Percentiles rank a stretch among this genome's conserved stretches.
Evolutionary conservation across 2,113 vertebrate species (phyloP).

Genomic region (Fregetta grallaria): DNA sequence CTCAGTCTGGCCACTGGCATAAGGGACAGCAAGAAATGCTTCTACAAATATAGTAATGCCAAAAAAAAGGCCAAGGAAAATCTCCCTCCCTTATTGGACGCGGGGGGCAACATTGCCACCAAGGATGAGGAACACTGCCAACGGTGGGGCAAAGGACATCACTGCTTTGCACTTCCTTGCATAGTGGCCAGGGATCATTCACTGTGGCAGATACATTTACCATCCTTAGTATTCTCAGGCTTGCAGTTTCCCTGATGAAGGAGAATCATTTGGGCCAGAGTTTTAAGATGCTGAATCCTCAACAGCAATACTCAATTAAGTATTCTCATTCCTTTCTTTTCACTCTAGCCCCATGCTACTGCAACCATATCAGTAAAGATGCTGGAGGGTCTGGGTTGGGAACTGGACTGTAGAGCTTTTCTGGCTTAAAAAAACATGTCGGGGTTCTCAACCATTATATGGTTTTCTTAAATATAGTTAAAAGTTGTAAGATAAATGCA

Average conservation of each 20-base stretch:
- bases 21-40: too few species aligned
- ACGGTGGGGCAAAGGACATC: neutral
- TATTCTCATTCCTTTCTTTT: neutral
- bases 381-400: neutral
- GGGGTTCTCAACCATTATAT: neutral
- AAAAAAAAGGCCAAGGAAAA: too few species aligned
- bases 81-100: too few species aligned
- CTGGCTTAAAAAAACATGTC: neutral
- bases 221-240: neutral
- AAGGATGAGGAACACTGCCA: too few species aligned
- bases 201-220: neutral
- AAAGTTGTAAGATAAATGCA: neutral
- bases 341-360: neutral
- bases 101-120: too few species aligned
- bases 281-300: neutral
- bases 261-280: neutral
- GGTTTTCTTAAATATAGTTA: neutral
- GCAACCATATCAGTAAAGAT: neutral
- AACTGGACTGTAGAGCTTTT: neutral
- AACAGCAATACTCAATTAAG: neutral
- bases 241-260: neutral
- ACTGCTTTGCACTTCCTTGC: neutral
- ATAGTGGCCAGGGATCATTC: fast-evolving
- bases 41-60: too few species aligned
- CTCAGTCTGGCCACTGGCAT: too few species aligned